A percentile compares a stretch with the other conserved stretches of the same genome.
These are phyloP conservation scores for Theodoxus fluviatilis DNA, from an alignment of 2,888 invertebrate species.

Conservation along the genomic window DNA sequence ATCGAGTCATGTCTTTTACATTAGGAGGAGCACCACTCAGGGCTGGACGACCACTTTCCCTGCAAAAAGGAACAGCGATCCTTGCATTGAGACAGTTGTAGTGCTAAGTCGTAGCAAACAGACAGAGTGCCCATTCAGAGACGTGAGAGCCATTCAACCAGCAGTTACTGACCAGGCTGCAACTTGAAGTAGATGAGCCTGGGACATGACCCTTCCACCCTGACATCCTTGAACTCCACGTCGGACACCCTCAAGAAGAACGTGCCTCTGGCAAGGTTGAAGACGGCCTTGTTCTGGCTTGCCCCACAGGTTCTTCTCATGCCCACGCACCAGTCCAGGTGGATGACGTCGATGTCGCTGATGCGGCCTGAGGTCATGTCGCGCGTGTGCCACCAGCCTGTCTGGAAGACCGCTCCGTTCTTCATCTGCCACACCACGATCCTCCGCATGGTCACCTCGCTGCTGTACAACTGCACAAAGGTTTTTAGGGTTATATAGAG, in stretches of 20 bases:
- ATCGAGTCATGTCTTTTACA: no score
- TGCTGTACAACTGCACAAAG: no score
- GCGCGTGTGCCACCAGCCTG: constrained; percentile 26
- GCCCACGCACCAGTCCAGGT: constrained; percentile 30
- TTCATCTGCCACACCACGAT: constrained; percentile 29
- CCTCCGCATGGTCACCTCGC: constrained; percentile 7
- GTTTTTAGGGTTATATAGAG: no score
- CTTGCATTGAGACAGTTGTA: no score
- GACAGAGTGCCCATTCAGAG: no score
- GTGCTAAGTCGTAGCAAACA: no score
- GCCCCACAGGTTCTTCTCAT: neutral
- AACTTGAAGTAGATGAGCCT: constrained; percentile 24
- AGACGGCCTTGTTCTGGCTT: constrained; percentile 21
- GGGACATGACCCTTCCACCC: constrained; percentile 24
- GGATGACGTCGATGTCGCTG: constrained; percentile 30
- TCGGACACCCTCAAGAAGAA: neutral
- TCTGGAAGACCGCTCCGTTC: constrained; percentile 33
- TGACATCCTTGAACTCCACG: constrained; percentile 17
- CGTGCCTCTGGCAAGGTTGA: constrained; percentile 15
- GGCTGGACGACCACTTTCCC: no score
- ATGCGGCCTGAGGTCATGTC: constrained; percentile 14
- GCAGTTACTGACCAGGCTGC: no score
- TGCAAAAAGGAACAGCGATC: no score
- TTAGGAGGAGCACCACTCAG: no score
- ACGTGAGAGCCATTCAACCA: no score